Base-by-base conservation (phyloP, 2,113 vertebrate genomes). In the Indri indri region DNA sequence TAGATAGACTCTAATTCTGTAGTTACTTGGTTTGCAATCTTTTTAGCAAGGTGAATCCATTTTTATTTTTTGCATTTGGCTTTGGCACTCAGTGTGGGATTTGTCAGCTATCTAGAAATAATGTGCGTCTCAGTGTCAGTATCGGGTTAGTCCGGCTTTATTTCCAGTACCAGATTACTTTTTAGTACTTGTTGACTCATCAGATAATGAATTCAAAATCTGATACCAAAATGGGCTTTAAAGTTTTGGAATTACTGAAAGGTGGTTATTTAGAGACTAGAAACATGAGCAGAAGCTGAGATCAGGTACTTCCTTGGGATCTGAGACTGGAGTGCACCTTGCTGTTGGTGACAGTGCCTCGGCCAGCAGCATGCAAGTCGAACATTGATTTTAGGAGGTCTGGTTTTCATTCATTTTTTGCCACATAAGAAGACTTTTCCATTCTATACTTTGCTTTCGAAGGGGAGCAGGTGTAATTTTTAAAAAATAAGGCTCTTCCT, bases 321-420 rank as follows among this genome's bases (percentile, higher is more conserved):
- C 50, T 4, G 2, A 34, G 50, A 6, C n/a, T 7, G 34, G 61
- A 34, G 22, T 22, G 84, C 23, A 0, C 12, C 5, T 68, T 13
- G 23, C 77, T 6, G 0, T 27, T 12, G 3, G 66, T 7, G 30
- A 3, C 20, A 16, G 10, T 34, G 20, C 23, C 20, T 66, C 2
- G 3, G 37, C 66, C 5, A 42, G 45, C 2, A 16, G 1, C 6
- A 11, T 0, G 5, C 25, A 34, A 0, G 0, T 61, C 8, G 4
- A 5, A 1, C 8, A 0, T 54, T 17, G 10, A 3, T 30, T 14
- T 59, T 16, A 2, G 80, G 37, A 65, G 40, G 54, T 20, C 37
- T 52, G 74, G n/a, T 76, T 57, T 74, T 71, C 27, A 17, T n/a
- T 73, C 30, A 1, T 30, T 70, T 76, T 76, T 30, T 81, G 34